Conservation (phyloP, 2,888 invertebrate species). For the Ditula angustiorana region DNA sequence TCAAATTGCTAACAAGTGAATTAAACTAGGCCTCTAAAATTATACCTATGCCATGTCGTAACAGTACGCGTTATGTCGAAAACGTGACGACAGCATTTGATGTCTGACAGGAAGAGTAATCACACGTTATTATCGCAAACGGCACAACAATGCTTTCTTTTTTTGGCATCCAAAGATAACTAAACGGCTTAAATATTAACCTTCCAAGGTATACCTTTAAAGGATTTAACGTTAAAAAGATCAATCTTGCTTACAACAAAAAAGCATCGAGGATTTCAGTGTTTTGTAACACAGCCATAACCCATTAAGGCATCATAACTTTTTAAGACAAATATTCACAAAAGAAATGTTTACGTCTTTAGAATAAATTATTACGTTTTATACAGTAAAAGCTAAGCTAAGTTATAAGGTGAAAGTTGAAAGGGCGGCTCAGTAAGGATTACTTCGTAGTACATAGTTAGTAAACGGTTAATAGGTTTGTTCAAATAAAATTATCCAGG, state of each 20-base stretch:
- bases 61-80: conserved; percentile 54
- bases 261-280: conserved; percentile 18
- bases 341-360: conserved; percentile 24
- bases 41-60: conserved; percentile 36
- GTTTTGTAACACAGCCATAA: conserved; percentile 39
- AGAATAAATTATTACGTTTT: conserved; percentile 23
- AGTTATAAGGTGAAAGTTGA: conserved; percentile 29
- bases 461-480: too few relatives aligned
- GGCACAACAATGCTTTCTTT: conserved; percentile 45
- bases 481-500: too few relatives aligned
- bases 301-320: conserved; percentile 29
- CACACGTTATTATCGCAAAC: conserved; percentile 44
- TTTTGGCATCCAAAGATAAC: conserved; percentile 26
- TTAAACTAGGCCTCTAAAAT: conserved; percentile 46
- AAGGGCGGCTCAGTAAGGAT: not conserved
- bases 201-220: conserved; percentile 22
- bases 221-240: conserved; percentile 28
- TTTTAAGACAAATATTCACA: conserved; percentile 33
- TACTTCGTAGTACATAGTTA: not conserved
- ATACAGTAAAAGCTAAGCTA: conserved; percentile 19
- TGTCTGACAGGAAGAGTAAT: conserved; percentile 54
- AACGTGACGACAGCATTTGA: conserved; percentile 59
- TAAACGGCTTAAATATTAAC: conserved; percentile 24
- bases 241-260: conserved; percentile 35
- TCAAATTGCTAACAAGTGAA: conserved; percentile 34